Base-by-base conservation (phyloP, 2,888 invertebrate genomes). In the Lycocerus yunnanus region DNA sequence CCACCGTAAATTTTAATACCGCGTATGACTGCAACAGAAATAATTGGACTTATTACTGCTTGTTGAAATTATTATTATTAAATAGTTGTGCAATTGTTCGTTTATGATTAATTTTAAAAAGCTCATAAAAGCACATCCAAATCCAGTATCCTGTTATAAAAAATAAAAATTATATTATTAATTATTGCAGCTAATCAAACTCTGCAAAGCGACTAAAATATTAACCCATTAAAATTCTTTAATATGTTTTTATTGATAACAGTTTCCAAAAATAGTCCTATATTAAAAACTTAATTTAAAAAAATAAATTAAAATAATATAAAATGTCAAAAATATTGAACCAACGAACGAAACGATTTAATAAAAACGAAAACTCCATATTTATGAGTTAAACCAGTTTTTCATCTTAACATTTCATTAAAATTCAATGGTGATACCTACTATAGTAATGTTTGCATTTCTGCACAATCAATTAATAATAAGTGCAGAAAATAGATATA, bases 1-100 rank as follows among this genome's bases (percentile, higher is more conserved):
- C 72, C 72, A 72, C 72, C 72, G 68, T 68, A 58, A 43, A 59
- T 59, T 68, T 61, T 59, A 72, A 68, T 65, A 20, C 15, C 66
- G n/a, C 15, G 71, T 43, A 27, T 14, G 58, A 27, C 16, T 59
- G 15, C 15, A 69, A 20, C 15, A 18, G 15, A 18, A 58, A 14
- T 43, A 68, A 68, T 43, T 68, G 58, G 21, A 21, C 66, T 27
- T 66, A 66, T 27, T 66, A 66, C 66, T 66, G 15, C 66, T 63
- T 18, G 16, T 16, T 63, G 20, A 63, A 16, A 18, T 18, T 18
- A 63, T 63, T 43, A 43, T 43, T 43, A 43, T 43, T 43, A 63
- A 63, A 63, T 20, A 20, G 16, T 63, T 63, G 61, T 63, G 61
- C 61, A 63, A 63, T 63, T 63, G 61, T 20, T 63, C 61, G 20